Conservation (phyloP, 1,140 invertebrate species). For the Drosophila trapezifrons region DNA sequence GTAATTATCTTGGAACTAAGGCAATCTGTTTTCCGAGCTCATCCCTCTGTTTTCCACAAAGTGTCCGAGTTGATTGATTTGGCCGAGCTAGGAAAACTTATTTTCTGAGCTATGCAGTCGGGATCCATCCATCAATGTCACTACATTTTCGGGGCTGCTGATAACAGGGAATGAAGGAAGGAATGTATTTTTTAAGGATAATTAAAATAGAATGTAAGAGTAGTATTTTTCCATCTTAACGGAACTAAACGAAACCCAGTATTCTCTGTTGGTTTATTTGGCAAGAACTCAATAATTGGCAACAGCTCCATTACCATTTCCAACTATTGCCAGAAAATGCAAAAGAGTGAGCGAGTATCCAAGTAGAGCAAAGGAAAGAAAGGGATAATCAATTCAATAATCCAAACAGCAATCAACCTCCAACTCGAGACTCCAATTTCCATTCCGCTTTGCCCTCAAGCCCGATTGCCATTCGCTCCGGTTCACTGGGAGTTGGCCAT, state of each 20-base stretch:
- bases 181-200: conserved; percentile 1
- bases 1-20: conserved; percentile 33
- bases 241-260: background rate
- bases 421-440: conserved; percentile 46
- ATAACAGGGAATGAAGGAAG: conserved; percentile 6
- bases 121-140: conserved; percentile 49
- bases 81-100: conserved; percentile 7
- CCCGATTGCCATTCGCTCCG: conserved; percentile 4
- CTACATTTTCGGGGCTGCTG: background rate
- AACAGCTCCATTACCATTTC: background rate
- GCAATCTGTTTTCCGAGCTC: conserved; percentile 31
- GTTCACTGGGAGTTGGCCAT: conserved; percentile 4
- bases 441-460: conserved; percentile 20
- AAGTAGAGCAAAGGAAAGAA: conserved; percentile 3
- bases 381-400: conserved; percentile 39
- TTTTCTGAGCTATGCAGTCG: conserved; percentile 18
- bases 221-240: background rate
- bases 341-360: background rate
- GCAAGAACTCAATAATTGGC: too few relatives aligned
- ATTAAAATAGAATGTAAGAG: conserved; percentile 4
- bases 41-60: conserved; percentile 1
- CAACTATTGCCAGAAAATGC: conserved; percentile 1
- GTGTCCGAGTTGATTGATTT: conserved; percentile 46
- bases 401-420: conserved; percentile 44
- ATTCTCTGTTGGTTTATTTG: background rate